Base-by-base conservation (phyloP, 2,797 vertebrate species). In the Thamnophis elegans region DNA sequence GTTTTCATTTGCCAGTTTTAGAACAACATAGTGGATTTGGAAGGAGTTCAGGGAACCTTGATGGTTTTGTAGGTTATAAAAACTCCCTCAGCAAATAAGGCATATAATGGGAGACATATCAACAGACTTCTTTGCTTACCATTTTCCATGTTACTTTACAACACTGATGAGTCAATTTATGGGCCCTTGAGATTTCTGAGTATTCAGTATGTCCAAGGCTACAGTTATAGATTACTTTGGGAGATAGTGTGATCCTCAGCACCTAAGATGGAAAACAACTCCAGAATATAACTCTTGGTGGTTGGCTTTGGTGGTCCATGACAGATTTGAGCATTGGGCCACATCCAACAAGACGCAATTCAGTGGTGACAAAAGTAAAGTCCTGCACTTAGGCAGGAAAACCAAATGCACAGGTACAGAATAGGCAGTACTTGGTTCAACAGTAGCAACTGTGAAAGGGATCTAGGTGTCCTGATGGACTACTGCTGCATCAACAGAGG, bases 1-100 rank as follows among this genome's bases (percentile, higher is more conserved):
- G 14, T 93, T 93, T 28, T 94, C 51, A 1, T 55, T 87, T 58
- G 93, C 68, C 42, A 32, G 82, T 68, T 32, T 87, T 92, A 73
- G 5, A 86, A 65, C 18, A 36, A 54, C 58, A 65, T 32, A 86
- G 58, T 42, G 2, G 65, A 3, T 54, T 73, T 73, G 32, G 18
- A 88, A 59, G 32, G 3, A 85, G 5, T 85, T 85, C 5, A 53
- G 73, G 73, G 36, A 82, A 47, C 36, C 10, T 42, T 82, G 73
- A 25, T 47, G 36, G 2, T 22, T 12, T 85, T 20, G 56, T 53
- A 51, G 13, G 42, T 51, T n/a, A 59, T 51, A 16, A 58, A 26
- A 18, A 12, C 26, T 60, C 51, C 18, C 28, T 86, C 82, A 16
- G 6, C 4, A 3, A 56, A 68, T 82, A 90, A 86, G 18, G 20